Evolutionary conservation across 2,797 vertebrate species (phyloP), one percentile per base, ranked within the genome.

Genomic region (Eupleurogrammus muticus): DNA sequence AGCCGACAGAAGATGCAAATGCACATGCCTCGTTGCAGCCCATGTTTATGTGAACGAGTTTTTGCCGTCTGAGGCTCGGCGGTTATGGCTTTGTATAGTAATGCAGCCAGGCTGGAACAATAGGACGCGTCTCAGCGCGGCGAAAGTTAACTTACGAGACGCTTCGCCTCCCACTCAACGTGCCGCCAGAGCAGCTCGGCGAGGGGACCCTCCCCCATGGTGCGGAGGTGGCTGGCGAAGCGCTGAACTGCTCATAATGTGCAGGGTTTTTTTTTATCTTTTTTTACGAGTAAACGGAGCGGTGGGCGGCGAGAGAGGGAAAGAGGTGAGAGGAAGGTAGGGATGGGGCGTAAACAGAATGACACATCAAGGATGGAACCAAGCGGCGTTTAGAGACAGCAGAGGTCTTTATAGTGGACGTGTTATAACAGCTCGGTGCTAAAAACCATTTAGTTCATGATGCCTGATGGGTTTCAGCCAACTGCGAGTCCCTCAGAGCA

Each of bases 361-460:
- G 67, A 66, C 51, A 58, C 21, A 34, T 48, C 49, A 52, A 65
- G 34, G 51, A 56, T 59, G 59, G 55, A 48, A 24, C 21, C 24
- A 40, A 21, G 62, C 4, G 5, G 50, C 42, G 59, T 69, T 68
- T 61, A 50, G 40, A 49, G 34, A 28, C 61, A 52, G 47, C 1
- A 0, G 12, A 24, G 62, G 46, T 50, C 59, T 68, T 64, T 44
- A 64, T 28, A 40, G 32, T 40, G 49, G 70, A 56, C n/a, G 10
- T 55, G 42, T 53, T 63, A 42, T 36, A 32, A 53, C 50, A 67
- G 17, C 28, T 49, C 50, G 5, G 16, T n/a, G 49, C 64, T 67
- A 52, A 82, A 50, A 55, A 52, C 56, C 40, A 48, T 63, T 70
- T 73, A 32, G 40, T 54, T 64, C 63, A 48, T 54, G 51, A 67